A percentile compares a stretch with the other conserved stretches of the same genome.
These are phyloP conservation scores for Lepidotrigona ventralis DNA, from an alignment of 1,140 invertebrate genomes.

Conservation along the genomic window DNA sequence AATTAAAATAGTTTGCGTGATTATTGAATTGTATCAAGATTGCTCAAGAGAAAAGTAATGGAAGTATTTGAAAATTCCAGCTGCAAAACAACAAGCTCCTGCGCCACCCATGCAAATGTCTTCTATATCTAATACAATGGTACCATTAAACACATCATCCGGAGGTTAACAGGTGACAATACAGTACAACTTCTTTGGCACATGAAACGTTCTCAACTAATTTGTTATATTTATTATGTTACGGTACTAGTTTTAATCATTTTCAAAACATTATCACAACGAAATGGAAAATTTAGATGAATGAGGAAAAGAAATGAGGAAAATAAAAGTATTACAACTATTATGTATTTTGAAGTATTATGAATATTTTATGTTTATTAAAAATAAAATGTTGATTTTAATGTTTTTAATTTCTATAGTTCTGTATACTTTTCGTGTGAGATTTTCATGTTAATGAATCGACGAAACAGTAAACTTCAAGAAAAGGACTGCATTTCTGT, in stretches of 20 bases:
- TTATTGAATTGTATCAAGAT: conserved; percentile 6
- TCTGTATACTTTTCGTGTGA: neutral
- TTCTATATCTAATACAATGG: conserved; percentile 68
- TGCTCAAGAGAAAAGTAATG: conserved; percentile 45
- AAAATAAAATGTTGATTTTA: conserved; percentile 45
- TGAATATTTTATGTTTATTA: conserved; percentile 48
- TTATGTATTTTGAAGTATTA: conserved; percentile 20
- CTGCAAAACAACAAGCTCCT: conserved; percentile 76
- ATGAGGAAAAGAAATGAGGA: neutral
- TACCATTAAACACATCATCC: conserved; percentile 68
- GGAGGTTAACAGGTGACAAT: conserved; percentile 71
- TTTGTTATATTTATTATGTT: conserved; percentile 56
- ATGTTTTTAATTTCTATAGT: conserved; percentile 11
- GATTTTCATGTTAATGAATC: conserved; percentile 22
- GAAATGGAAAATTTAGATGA: neutral
- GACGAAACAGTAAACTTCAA: conserved; percentile 18
- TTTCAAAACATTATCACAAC: conserved; percentile 17
- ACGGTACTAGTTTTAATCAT: conserved; percentile 37
- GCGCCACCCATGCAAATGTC: conserved; percentile 72
- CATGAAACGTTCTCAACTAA: conserved; percentile 61
- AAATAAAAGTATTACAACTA: conserved; percentile 43
- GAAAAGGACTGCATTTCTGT: conserved; percentile 19
- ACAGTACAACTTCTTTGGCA: conserved; percentile 71
- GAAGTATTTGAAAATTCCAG: conserved; percentile 72
- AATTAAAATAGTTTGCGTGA: neutral